phyloP scores from a whole-genome alignment of 2,888 invertebrate species.

The Itoplectis maculator region DNA sequence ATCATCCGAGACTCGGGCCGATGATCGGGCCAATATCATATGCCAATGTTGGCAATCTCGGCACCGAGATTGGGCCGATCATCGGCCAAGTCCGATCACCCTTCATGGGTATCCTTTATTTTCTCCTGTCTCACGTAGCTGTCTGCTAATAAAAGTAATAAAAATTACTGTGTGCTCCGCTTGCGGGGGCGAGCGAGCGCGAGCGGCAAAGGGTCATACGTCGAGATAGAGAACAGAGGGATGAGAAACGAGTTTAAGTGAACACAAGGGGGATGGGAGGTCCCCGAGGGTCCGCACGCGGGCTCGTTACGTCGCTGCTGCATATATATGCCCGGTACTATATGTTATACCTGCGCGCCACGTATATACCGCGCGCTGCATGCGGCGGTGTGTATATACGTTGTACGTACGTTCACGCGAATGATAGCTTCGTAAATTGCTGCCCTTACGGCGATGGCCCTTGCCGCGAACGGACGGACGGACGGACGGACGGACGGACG shows the following conservation, averaged over 20 bases:
- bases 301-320: slow-evolving; percentile 60
- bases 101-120: slow-evolving; percentile 22
- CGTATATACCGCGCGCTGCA: not conserved
- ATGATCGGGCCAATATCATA: no score
- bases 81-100: no score
- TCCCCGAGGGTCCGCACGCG: slow-evolving; percentile 64
- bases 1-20: no score
- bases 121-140: slow-evolving; percentile 44
- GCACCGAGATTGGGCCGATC: no score
- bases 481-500: slow-evolving; percentile 42
- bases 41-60: no score
- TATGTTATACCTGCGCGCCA: slow-evolving; percentile 31
- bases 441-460: slow-evolving; percentile 80
- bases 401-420: slow-evolving; percentile 77
- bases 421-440: slow-evolving; percentile 83
- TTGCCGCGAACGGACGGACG: slow-evolving; percentile 61
- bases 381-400: not conserved
- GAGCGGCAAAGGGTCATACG: slow-evolving; percentile 42
- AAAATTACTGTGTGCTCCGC: slow-evolving; percentile 52
- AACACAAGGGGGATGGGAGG: slow-evolving; percentile 51
- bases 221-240: slow-evolving; percentile 53
- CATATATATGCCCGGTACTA: not conserved
- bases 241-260: slow-evolving; percentile 65
- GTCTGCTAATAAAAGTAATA: slow-evolving; percentile 53
- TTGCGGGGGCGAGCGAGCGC: slow-evolving; percentile 48